phyloP scores from a whole-genome alignment of 2,797 vertebrate species.

The Bradypus variegatus region DNA sequence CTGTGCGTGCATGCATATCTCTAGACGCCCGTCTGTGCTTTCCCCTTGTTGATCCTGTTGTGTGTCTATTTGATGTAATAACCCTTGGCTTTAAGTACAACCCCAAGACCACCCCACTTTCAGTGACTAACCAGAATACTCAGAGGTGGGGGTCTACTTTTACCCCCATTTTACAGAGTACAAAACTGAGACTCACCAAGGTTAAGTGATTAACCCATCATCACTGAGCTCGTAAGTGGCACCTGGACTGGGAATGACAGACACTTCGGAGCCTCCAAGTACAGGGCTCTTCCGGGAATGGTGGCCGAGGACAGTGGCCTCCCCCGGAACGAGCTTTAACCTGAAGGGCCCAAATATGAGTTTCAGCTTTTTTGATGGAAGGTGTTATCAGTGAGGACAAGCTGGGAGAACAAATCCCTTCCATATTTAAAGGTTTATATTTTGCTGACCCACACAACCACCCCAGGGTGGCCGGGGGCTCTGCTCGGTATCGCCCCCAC shows the following conservation, averaged over 20 bases:
- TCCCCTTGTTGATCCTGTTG: background rate
- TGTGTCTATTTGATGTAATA: background rate
- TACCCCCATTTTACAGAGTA: background rate
- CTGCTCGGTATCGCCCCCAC: background rate
- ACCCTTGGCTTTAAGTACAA: background rate
- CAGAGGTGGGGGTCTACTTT: background rate
- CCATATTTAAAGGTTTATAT: background rate
- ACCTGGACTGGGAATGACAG: background rate
- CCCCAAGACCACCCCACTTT: too few relatives aligned
- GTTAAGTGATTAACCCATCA: too few relatives aligned
- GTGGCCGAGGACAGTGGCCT: background rate
- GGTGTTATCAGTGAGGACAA: background rate
- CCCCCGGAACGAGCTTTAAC: background rate
- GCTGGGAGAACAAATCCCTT: background rate
- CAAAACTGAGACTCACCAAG: background rate
- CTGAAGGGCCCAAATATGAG: background rate
- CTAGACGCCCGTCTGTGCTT: too few relatives aligned
- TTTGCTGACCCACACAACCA: fast-evolving
- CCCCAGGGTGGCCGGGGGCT: background rate
- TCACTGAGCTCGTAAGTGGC: background rate
- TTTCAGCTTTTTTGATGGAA: background rate
- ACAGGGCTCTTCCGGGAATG: background rate
- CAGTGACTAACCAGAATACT: too few relatives aligned
- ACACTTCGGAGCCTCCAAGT: background rate
- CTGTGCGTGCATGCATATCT: background rate